Evolutionary conservation across 2,888 invertebrate genomes (phyloP), one percentile per base, ranked within the genome.

Genomic region (Ephialtes manifestator): DNA sequence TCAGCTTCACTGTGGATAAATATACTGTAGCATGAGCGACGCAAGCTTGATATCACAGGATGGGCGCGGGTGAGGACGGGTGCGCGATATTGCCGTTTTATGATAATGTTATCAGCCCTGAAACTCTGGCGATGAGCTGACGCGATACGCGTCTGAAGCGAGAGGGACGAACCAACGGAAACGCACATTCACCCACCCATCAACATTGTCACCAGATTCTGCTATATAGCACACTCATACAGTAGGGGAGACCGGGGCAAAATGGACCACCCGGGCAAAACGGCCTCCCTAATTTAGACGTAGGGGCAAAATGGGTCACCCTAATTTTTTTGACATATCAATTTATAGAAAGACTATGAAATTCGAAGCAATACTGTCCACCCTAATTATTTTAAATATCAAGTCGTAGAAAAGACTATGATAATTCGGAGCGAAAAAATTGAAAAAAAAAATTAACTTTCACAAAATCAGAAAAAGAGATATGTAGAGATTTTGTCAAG

Each of bases 101-200:
- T 94, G 94, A 94, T 94, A 94, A 94, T 94, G 94, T 94, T 94
- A 94, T 94, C 94, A 94, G 93, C 93, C 91, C 94, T 94, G 95
- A 83, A 81, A 87, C 79, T 90, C 89, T 89, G 88, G 90, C 91
- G 93, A 94, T 93, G 92, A 94, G 92, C 91, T 90, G 89, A 89
- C 89, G 90, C 92, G 93, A 93, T 93, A 92, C 88, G 83, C 89
- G 90, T 86, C 89, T 84, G 86, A 86, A 83, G 85, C 72, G 81
- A 58, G 82, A 72, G 81, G 78, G 80, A 71, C 53, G 58, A 83
- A 65, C 63, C 71, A 76, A 79, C 31, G 84, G 79, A 84, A 71
- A 75, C 84, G 76, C 80, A 63, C 76, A 81, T 80, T 71, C 71
- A 58, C 84, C 70, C 78, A 81, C 74, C 80, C 53, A 83, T 87